phyloP scores from a whole-genome alignment of 2,113 vertebrate species.

The Anolis sagrei region DNA sequence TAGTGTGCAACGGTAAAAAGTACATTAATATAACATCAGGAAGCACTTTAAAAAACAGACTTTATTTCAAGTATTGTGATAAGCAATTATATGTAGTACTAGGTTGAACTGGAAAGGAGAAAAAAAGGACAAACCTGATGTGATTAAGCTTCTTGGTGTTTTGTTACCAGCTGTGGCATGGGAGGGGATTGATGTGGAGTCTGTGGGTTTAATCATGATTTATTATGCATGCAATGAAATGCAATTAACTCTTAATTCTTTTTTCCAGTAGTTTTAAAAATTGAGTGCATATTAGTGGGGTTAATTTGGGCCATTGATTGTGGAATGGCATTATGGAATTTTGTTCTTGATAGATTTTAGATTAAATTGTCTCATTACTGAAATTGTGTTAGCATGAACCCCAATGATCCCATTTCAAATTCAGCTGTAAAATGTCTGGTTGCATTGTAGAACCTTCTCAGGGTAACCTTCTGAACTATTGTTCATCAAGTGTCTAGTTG shows the following conservation, averaged over 20 bases:
- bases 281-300: constrained; percentile 2
- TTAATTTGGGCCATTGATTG: constrained; percentile 42
- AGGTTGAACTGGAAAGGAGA: constrained; percentile 34
- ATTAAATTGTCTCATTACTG: constrained; percentile 42
- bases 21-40: neutral
- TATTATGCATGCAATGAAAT: constrained; percentile 39
- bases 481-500: neutral
- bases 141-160: constrained; percentile 45
- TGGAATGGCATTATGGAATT: constrained; percentile 23
- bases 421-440: constrained; percentile 28
- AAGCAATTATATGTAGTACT: constrained; percentile 13
- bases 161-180: constrained; percentile 52
- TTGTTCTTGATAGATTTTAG: constrained; percentile 15
- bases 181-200: constrained; percentile 11
- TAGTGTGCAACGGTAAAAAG: neutral
- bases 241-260: constrained; percentile 52
- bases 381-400: constrained; percentile 32
- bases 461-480: neutral
- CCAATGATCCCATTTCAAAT: constrained; percentile 27
- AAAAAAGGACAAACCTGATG: constrained; percentile 8
- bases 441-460: neutral
- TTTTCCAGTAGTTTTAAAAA: constrained; percentile 24
- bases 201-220: constrained; percentile 41
- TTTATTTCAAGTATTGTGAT: constrained; percentile 21
- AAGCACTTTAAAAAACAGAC: neutral